Evolutionary conservation across 1,140 invertebrate species (phyloP).

Genomic region (Neuroterus valhalla): DNA sequence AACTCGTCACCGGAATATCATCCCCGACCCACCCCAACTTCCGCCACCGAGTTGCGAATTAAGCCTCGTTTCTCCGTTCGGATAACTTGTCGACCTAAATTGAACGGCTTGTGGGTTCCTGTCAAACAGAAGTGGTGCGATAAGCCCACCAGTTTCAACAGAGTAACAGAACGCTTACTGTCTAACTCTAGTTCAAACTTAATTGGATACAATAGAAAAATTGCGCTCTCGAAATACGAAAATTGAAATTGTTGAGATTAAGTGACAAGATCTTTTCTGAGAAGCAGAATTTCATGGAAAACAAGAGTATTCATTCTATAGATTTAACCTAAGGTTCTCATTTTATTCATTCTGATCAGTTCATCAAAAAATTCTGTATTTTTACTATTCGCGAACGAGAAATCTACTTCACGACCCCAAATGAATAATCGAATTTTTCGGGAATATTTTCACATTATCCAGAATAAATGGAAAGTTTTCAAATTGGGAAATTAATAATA

Average conservation of each 20-base stretch:
- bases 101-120: slow-evolving; percentile 38
- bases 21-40: slow-evolving; percentile 36
- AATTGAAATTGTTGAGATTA: not conserved
- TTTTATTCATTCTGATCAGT: no score
- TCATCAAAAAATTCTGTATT: no score
- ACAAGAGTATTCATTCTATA: not conserved
- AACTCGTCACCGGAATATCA: slow-evolving; percentile 24
- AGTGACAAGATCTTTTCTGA: not conserved
- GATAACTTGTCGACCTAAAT: slow-evolving; percentile 59
- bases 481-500: no score
- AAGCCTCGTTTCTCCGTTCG: slow-evolving; percentile 58
- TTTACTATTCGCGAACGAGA: no score
- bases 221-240: not conserved
- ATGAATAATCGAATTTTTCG: no score
- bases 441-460: no score
- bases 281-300: not conserved
- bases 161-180: slow-evolving; percentile 1
- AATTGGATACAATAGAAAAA: slow-evolving; percentile 11
- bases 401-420: no score
- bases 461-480: no score
- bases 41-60: slow-evolving; percentile 50
- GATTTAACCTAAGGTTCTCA: no score
- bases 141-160: slow-evolving; percentile 27
- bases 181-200: not conserved
- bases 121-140: slow-evolving; percentile 26